Conservation (phyloP, 2,888 invertebrate genomes). For the Daptonema setosum region DNA sequence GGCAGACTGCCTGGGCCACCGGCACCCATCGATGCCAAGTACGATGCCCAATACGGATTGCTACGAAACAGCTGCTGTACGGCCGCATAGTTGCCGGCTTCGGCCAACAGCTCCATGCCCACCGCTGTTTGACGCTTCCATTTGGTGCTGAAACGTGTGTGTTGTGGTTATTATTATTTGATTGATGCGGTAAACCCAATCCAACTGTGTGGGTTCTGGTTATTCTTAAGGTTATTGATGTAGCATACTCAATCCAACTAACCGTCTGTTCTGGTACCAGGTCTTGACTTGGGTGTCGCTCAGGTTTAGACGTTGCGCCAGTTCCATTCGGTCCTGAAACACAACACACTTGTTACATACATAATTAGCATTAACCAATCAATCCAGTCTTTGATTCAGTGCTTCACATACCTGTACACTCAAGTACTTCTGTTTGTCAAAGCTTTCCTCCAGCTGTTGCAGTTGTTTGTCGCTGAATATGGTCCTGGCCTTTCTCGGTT, state of each 20-base stretch:
- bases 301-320: slow-evolving; percentile 65
- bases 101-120: slow-evolving; percentile 78
- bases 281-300: slow-evolving; percentile 99
- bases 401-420: too few species aligned
- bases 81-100: slow-evolving; percentile 94
- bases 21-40: slow-evolving; percentile 4
- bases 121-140: slow-evolving; percentile 98
- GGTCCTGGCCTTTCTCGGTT: slow-evolving; percentile 26
- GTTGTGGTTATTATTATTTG: not conserved
- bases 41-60: slow-evolving; percentile 23
- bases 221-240: too few species aligned
- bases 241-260: not conserved
- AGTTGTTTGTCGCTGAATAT: slow-evolving; percentile 79
- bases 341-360: too few species aligned
- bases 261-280: slow-evolving; percentile 98
- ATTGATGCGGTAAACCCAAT: not conserved
- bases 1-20: not conserved
- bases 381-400: too few species aligned
- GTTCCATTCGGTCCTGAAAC: slow-evolving; percentile 89
- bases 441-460: slow-evolving; percentile 20
- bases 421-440: slow-evolving; percentile 23
- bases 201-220: too few species aligned
- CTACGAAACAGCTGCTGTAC: slow-evolving; percentile 46
- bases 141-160: slow-evolving; percentile 69
- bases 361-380: too few species aligned